These are phyloP conservation scores for Diglossa brunneiventris DNA, from an alignment of 2,113 vertebrate species.

Conservation along the genomic window DNA sequence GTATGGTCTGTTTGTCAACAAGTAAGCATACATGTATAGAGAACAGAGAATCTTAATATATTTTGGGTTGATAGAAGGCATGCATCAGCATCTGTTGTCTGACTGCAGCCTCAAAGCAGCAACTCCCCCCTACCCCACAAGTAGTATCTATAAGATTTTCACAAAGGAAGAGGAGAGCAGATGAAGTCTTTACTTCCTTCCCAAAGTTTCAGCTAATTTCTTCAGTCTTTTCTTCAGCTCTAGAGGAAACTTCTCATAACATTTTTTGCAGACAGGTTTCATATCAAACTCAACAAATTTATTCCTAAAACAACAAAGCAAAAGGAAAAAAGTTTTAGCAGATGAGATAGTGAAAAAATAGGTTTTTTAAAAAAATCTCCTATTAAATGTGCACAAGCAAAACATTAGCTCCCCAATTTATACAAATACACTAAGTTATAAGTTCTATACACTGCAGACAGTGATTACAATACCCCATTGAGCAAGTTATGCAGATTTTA, in stretches of 20 bases:
- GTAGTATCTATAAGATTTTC: slow-evolving; percentile 15
- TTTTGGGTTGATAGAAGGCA: neutral
- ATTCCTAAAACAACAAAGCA: slow-evolving; percentile 81
- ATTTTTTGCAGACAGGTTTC: slow-evolving; percentile 99
- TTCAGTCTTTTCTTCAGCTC: slow-evolving; percentile 98
- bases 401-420: neutral
- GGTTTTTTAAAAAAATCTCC: neutral
- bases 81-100: neutral
- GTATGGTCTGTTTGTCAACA: neutral
- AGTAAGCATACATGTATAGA: neutral
- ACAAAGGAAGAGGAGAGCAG: neutral
- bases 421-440: neutral
- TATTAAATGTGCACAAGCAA: neutral
- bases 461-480: neutral
- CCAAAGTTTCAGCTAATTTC: slow-evolving; percentile 93
- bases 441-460: neutral
- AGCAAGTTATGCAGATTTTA: neutral
- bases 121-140: neutral
- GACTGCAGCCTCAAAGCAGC: slow-evolving; percentile 24
- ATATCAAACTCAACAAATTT: slow-evolving; percentile 99
- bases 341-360: neutral
- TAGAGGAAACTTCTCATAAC: slow-evolving; percentile 97
- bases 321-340: neutral
- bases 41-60: slow-evolving; percentile 4
- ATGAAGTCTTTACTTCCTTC: slow-evolving; percentile 81